These are phyloP conservation scores for Saxicola maurus DNA, from an alignment of 2,797 vertebrate genomes.

Conservation along the genomic window DNA sequence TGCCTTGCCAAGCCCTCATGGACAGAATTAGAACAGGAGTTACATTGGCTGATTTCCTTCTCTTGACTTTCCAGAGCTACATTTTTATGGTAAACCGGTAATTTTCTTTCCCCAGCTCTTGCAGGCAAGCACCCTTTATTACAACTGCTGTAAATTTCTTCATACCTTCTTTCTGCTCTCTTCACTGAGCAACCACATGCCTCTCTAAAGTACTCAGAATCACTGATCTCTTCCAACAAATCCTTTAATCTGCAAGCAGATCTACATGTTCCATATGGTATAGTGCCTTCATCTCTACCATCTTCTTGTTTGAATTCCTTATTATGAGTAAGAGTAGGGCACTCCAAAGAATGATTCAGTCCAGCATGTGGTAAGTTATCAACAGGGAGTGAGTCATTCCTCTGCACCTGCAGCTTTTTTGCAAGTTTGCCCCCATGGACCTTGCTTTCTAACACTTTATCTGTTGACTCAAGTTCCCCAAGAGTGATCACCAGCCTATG, in stretches of 20 bases:
- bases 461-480: not conserved
- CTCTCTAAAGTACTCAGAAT: constrained; percentile 69
- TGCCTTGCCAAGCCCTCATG: not conserved
- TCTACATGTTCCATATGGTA: not conserved
- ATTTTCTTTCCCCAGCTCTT: not conserved
- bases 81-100: constrained; percentile 34
- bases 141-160: constrained; percentile 10
- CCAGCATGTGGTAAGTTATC: not conserved
- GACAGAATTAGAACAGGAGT: constrained; percentile 37
- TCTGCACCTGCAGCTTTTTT: not conserved
- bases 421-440: not conserved
- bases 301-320: not conserved
- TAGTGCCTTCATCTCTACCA: not conserved
- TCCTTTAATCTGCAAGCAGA: constrained; percentile 55
- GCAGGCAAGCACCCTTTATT: constrained; percentile 3
- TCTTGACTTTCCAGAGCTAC: constrained; percentile 24
- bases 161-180: constrained; percentile 33
- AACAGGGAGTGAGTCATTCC: not conserved
- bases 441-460: not conserved
- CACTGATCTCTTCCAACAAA: constrained; percentile 71
- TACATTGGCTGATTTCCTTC: constrained; percentile 23
- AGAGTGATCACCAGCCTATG: not conserved
- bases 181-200: not conserved
- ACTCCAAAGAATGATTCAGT: constrained; percentile 19
- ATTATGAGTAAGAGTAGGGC: not conserved